Evolutionary conservation across 1,140 invertebrate genomes (phyloP), one percentile per base, ranked within the genome.

Genomic region (Sipha flava): DNA sequence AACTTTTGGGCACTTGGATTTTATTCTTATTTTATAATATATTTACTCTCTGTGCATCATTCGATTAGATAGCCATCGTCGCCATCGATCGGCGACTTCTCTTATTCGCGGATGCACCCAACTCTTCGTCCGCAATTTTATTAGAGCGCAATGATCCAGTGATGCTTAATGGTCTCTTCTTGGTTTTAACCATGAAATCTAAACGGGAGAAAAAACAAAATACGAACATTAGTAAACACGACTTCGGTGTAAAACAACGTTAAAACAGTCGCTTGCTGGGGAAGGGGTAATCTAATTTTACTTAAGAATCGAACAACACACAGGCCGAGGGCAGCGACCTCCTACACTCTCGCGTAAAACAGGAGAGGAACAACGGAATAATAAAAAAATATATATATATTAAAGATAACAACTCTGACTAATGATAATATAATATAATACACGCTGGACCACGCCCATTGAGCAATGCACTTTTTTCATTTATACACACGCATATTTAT

Each of bases 111-210:
- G 66, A 23, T 7, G 21, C 34, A 2, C n/a, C n/a, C n/a, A n/a
- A n/a, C n/a, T n/a, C 2, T 45, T 70, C 66, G 66, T 70, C 66
- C 23, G n/a, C 45, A 7, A 40, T 31, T n/a, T 49, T 72, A 34
- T 72, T 72, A 2, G 45, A 52, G 10, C 31, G 59, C 14, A 29
- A 18, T 14, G 45, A 21, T 10, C 45, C n/a, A n/a, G n/a, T n/a
- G n/a, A n/a, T n/a, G 45, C 23, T n/a, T 12, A 9, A 31, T 9
- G 68, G n/a, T 54, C 72, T 21, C n/a, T 75, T 75, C 47, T 75
- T 75, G 6, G 72, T 75, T 57, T 75, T 75, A n/a, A n/a, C 23
- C 72, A 75, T 75, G 47, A 54, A 75, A 54, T 75, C 72, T 75
- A 54, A 16, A 49, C 14, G 23, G 16, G 16, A 49, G 12, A 75